A percentile compares a stretch with the other conserved stretches of the same genome.
These are phyloP conservation scores for Coelopa frigida DNA, from an alignment of 1,140 invertebrate species.

Conservation along the genomic window DNA sequence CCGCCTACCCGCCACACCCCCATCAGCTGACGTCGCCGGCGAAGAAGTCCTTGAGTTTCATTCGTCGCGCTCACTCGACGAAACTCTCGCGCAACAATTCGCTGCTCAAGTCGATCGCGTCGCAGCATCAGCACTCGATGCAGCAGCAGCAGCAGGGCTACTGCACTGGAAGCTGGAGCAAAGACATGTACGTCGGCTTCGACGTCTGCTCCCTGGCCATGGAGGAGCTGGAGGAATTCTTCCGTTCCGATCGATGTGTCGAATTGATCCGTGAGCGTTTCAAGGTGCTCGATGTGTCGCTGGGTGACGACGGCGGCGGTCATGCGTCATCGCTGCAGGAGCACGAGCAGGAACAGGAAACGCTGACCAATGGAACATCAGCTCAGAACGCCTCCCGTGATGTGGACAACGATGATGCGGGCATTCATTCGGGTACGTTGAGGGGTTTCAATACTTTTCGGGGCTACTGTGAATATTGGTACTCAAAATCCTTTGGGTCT, in stretches of 20 bases:
- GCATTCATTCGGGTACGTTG: constrained; percentile 43
- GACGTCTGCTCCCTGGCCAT: constrained; percentile 35
- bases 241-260: constrained; percentile 39
- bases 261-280: constrained; percentile 40
- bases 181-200: constrained; percentile 38
- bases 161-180: constrained; percentile 48
- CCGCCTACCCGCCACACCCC: constrained; percentile 7
- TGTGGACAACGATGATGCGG: constrained; percentile 37
- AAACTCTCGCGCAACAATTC: constrained; percentile 61
- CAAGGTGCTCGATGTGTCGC: constrained; percentile 32
- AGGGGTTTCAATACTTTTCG: background rate
- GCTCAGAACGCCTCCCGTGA: constrained; percentile 10
- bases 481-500: too few species aligned
- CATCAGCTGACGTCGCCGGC: constrained; percentile 34
- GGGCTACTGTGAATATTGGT: background rate
- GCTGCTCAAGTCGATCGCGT: constrained; percentile 48
- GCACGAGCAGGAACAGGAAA: background rate
- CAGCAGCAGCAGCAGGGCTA: constrained; percentile 35
- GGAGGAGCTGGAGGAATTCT: constrained; percentile 36
- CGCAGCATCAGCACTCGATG: constrained; percentile 27
- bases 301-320: constrained; percentile 12
- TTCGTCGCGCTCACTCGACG: constrained; percentile 62
- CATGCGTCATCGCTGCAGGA: constrained; percentile 1
- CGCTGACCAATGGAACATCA: constrained; percentile 8
- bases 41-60: constrained; percentile 52